Percentiles rank a stretch among this genome's conserved stretches.
Conservation (phyloP, 2,888 invertebrate genomes). For the Lottia scabra region DNA sequence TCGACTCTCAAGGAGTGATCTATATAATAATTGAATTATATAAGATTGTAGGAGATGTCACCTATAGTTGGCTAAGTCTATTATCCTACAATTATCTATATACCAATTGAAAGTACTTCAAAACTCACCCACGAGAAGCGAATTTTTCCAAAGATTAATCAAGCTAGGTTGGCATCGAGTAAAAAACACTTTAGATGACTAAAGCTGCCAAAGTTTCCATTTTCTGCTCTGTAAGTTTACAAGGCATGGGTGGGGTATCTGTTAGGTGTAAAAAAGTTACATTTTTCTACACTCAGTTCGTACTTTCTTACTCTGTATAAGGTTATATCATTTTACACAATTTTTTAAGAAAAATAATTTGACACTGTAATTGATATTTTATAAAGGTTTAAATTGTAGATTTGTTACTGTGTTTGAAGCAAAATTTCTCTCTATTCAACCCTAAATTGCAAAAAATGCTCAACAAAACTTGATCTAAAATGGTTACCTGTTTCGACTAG, state of each 20-base stretch:
- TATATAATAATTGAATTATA: not conserved
- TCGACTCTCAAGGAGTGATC: not conserved
- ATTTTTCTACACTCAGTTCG: no score
- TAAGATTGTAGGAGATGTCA: not conserved
- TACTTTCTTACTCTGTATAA: no score
- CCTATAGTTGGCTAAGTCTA: not conserved
- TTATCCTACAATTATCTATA: not conserved
- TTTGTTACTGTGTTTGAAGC: no score
- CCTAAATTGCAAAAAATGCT: no score
- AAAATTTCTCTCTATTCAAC: no score
- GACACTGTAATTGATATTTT: no score
- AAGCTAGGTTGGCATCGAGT: not conserved
- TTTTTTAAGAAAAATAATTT: no score
- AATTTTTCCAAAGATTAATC: not conserved
- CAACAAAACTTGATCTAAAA: no score
- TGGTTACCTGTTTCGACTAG: no score
- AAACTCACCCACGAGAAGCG: not conserved
- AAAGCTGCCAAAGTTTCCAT: not conserved
- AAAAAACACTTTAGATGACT: not conserved
- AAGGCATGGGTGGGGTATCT: not conserved
- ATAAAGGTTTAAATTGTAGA: no score
- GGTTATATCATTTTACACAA: no score
- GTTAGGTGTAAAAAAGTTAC: no score
- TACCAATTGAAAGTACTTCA: not conserved
- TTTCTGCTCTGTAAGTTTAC: not conserved